Evolutionary conservation across 2,888 invertebrate genomes (phyloP).

Genomic region (Meiosimyza platycephala): DNA sequence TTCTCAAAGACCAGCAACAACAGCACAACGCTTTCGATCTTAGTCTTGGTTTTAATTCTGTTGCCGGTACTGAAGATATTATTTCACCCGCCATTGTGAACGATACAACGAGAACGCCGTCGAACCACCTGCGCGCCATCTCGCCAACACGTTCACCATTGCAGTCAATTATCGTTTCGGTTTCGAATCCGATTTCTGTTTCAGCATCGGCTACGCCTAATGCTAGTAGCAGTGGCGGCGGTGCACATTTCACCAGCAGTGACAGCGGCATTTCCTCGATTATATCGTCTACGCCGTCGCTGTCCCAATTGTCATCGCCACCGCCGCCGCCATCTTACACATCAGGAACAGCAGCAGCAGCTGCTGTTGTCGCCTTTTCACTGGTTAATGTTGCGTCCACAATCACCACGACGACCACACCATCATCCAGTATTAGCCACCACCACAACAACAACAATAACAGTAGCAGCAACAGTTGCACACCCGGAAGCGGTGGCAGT

Average conservation of each 20-base stretch:
- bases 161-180: neutral
- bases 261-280: constrained; percentile 62
- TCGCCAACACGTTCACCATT: constrained; percentile 54
- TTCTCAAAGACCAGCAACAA: constrained; percentile 43
- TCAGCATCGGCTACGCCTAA: constrained; percentile 30
- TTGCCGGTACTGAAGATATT: constrained; percentile 22
- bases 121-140: constrained; percentile 47
- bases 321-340: constrained; percentile 45
- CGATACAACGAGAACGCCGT: constrained; percentile 44
- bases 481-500: constrained; percentile 42
- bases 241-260: constrained; percentile 34
- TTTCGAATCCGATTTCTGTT: neutral
- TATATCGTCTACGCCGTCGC: constrained; percentile 51
- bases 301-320: constrained; percentile 60
- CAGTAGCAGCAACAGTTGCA: constrained; percentile 47
- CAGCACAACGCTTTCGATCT: constrained; percentile 37
- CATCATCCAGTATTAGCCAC: constrained; percentile 40
- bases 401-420: constrained; percentile 11
- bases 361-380: constrained; percentile 2
- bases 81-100: constrained; percentile 18
- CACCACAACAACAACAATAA: constrained; percentile 45
- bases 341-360: constrained; percentile 20
- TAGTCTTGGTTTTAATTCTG: too few species aligned
- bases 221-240: constrained; percentile 26
- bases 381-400: neutral